Evolutionary conservation across 2,113 vertebrate species (phyloP).

Genomic region (Sebastes schlegelii): DNA sequence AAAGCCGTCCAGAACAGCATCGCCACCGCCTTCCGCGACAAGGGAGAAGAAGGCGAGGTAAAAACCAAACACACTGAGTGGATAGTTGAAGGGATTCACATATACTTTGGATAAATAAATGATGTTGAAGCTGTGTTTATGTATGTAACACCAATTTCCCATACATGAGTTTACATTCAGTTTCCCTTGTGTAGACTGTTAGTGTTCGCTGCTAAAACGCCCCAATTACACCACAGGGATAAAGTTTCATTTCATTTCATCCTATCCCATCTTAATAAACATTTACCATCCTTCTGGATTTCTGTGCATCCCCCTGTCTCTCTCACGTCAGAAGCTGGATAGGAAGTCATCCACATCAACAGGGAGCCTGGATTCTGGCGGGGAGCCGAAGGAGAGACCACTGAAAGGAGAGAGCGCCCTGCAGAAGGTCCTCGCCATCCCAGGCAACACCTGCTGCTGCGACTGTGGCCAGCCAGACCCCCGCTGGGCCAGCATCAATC

Average conservation of each 20-base stretch:
- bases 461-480: constrained; percentile 95
- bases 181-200: background rate
- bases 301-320: constrained; percentile 5
- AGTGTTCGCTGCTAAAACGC: background rate
- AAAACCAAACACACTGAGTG: constrained; percentile 46
- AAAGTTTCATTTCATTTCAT: background rate
- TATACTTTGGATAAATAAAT: background rate
- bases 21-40: constrained; percentile 96
- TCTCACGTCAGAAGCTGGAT: constrained; percentile 88
- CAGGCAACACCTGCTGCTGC: constrained; percentile 92
- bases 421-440: constrained; percentile 91
- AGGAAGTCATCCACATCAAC: constrained; percentile 92
- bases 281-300: background rate
- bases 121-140: background rate
- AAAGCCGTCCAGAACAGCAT: constrained; percentile 98
- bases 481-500: constrained; percentile 98
- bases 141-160: constrained; percentile 4
- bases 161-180: background rate
- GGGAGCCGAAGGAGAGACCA: constrained; percentile 90
- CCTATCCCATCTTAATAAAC: background rate
- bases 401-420: constrained; percentile 95
- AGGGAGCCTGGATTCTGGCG: constrained; percentile 91
- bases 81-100: background rate
- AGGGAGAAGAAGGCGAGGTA: constrained; percentile 91
- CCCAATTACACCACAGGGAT: background rate